Evolutionary conservation across 2,888 invertebrate genomes (phyloP), one percentile per base, ranked within the genome.

Genomic region (Agonum fuliginosum): DNA sequence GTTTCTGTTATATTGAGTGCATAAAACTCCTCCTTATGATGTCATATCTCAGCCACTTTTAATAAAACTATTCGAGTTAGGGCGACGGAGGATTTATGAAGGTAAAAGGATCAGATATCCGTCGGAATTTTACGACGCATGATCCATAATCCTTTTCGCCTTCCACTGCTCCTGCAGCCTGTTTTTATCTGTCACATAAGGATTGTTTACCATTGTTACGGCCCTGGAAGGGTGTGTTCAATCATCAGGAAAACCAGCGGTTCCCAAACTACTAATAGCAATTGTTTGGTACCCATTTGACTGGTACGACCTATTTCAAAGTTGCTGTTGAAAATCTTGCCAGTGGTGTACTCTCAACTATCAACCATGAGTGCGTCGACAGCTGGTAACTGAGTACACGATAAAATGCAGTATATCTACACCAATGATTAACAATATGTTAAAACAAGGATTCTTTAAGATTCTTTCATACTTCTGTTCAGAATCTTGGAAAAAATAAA

Each of bases 11-110:
- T 24, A 54, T 54, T 54, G 54, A 54, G 22, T 22, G 22, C 54
- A 54, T 54, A 54, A 54, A 54, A 1, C 0, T 37, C 12, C 37
- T 10, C n/a, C 37, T 12, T 12, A 37, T 22, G 22, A 10, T n/a
- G 20, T 22, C 54, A 54, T 54, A 54, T 54, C 54, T 54, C 54
- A 54, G n/a, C 54, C 54, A 54, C 22, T 54, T 54, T 54, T 54
- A 54, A 54, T 54, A 54, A 54, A 54, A 54, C 54, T 54, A 54
- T 54, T 54, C 54, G 10, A 22, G 37, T 10, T 24, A 54, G 22
- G 22, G 54, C 54, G 6, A 54, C 12, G 54, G 19, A 24, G 24
- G 24, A 54, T 54, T 54, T 54, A 54, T 54, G 12, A 22, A 20
- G 54, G 37, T 37, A 37, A 37, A 37, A 37, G 12, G 4, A 54